These are phyloP conservation scores for Dorcus hopei DNA, from an alignment of 2,888 invertebrate genomes.

Conservation along the genomic window DNA sequence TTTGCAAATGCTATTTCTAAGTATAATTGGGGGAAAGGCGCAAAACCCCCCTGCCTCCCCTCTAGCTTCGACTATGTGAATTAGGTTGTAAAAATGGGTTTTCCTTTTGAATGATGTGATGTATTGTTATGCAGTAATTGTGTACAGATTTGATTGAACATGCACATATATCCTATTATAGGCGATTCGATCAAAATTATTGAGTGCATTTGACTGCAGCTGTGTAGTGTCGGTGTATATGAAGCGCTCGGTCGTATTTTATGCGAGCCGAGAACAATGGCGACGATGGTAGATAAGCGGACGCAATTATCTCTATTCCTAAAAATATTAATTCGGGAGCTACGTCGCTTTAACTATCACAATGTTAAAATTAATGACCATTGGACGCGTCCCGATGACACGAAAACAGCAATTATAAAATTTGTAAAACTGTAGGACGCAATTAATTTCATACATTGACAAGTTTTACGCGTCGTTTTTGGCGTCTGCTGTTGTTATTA, in stretches of 20 bases:
- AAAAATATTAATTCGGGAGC: conserved; percentile 20
- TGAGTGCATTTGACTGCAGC: conserved; percentile 18
- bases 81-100: background rate
- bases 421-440: conserved; percentile 43
- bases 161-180: conserved; percentile 16
- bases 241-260: conserved; percentile 14
- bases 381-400: conserved; percentile 24
- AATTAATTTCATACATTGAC: conserved; percentile 32
- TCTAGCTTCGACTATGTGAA: background rate
- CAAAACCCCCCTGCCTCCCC: too few relatives aligned
- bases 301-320: conserved; percentile 20
- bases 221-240: conserved; percentile 12
- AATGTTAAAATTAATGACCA: conserved; percentile 14
- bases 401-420: conserved; percentile 43
- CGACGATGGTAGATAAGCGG: conserved; percentile 14
- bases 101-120: background rate
- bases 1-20: too few relatives aligned
- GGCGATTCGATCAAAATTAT: conserved; percentile 18
- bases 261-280: conserved; percentile 14
- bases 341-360: conserved; percentile 17
- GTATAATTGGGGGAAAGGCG: too few relatives aligned
- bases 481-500: background rate
- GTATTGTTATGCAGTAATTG: conserved; percentile 9
- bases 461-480: conserved; percentile 15
- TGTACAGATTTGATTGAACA: conserved; percentile 18